Base-by-base conservation (phyloP, 2,888 invertebrate genomes). In the Chalcosyrphus nemorum region DNA sequence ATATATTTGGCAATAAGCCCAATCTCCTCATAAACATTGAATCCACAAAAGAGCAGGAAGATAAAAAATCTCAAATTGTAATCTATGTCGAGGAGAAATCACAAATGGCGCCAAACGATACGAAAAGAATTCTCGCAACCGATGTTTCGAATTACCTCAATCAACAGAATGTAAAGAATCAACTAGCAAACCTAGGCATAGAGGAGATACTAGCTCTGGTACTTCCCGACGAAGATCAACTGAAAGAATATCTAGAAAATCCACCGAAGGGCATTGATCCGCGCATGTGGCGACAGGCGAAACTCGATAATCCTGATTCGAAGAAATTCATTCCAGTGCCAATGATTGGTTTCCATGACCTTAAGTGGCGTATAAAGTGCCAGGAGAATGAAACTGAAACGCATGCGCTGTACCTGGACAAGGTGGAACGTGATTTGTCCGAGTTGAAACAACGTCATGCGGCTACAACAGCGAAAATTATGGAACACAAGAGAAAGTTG, bases 211-310 rank as follows among this genome's bases (percentile, higher is more conserved):
- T 94, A 81, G 93, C 98, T 11, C 94, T 96, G 89, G 94, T 96
- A 0, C 93, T 95, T 47, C 95, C 97, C 50, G 94, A 96, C 86
- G 95, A 95, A 65, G 95, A 95, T 78, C 95, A 96, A 89, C 89
- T 97, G 13, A 95, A 96, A 86, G 96, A 97, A 88, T 99, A 99
- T 92, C 92, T 98, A 77, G 96, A 97, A 87, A 95, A 94, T 87
- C 96, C 98, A n/a, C 99, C 98, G 0, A 93, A 94, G 86, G 96
- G 98, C n/a, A 96, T 99, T 89, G 98, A 98, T 91, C 95, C 95
- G 56, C 93, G 97, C 81, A 93, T 99, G 88, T 99, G 99, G 99
- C 95, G 96, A 88, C 98, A 99, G 91, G 99, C 99, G 0, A 97
- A 98, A 89, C 92, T 95, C 27, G 98, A 99, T 89, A 99, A 99